phyloP scores from a whole-genome alignment of 2,888 invertebrate species.

The Drosophila quinaria region DNA sequence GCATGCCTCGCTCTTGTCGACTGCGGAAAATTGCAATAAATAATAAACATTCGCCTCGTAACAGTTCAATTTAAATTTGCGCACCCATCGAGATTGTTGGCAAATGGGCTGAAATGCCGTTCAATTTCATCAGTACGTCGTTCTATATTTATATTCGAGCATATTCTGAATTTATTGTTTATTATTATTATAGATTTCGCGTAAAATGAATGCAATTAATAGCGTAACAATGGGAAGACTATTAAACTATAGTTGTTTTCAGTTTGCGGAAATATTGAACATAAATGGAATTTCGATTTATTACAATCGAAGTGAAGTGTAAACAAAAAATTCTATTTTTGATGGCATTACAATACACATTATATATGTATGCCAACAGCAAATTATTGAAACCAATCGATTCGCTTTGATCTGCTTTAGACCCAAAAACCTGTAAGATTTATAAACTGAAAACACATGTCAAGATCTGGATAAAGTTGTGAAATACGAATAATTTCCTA shows the following conservation, averaged over 20 bases:
- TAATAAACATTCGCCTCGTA: conserved; percentile 22
- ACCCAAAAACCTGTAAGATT: not conserved
- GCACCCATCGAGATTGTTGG: conserved; percentile 19
- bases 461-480: conserved; percentile 6
- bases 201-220: conserved; percentile 1
- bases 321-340: not conserved
- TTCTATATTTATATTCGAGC: not conserved
- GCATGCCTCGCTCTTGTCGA: conserved; percentile 18
- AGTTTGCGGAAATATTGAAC: not conserved
- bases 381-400: not conserved
- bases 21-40: conserved; percentile 28
- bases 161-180: not conserved
- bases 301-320: not conserved
- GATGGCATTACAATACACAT: not conserved
- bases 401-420: not conserved
- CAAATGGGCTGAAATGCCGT: conserved; percentile 21
- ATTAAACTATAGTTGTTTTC: not conserved
- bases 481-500: not conserved
- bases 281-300: not conserved
- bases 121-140: conserved; percentile 2
- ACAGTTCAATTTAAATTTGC: conserved; percentile 18
- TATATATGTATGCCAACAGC: not conserved
- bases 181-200: conserved; percentile 3
- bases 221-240: not conserved
- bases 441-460: conserved; percentile 5